These are phyloP conservation scores for Neosilurus hyrtlii DNA, from an alignment of 2,797 vertebrate genomes.

Conservation along the genomic window DNA sequence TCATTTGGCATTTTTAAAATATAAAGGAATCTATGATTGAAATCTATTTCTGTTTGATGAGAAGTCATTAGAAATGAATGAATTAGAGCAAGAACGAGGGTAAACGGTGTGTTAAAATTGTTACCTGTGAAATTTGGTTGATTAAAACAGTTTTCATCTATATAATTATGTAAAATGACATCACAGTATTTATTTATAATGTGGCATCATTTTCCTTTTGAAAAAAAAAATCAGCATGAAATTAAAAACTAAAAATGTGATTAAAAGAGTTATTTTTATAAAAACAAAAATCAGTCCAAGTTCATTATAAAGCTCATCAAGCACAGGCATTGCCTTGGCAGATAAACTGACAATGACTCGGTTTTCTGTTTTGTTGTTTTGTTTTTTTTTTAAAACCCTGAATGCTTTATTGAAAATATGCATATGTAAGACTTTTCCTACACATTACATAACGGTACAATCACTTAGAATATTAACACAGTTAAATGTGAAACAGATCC, in stretches of 20 bases:
- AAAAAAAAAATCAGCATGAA: background rate
- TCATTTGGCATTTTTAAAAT: no score
- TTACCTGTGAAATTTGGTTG: background rate
- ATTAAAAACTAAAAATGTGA: background rate
- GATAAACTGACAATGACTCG: background rate
- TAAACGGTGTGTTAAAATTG: background rate
- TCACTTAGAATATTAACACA: constrained; percentile 78
- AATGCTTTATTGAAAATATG: constrained; percentile 87
- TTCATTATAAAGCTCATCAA: background rate
- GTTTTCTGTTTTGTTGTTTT: background rate
- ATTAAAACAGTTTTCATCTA: background rate
- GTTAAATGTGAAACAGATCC: constrained; percentile 69
- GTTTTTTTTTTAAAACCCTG: constrained; percentile 72
- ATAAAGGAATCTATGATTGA: background rate
- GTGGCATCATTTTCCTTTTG: background rate
- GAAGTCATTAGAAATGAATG: background rate
- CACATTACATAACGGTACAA: constrained; percentile 82
- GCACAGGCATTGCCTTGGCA: background rate
- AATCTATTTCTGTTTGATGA: background rate
- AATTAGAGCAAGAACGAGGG: background rate
- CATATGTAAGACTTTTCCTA: constrained; percentile 83
- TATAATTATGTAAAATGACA: background rate
- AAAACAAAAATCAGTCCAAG: background rate
- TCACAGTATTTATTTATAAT: background rate
- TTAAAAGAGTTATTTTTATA: no score